A percentile compares a stretch with the other conserved stretches of the same genome.
phyloP scores from a whole-genome alignment of 2,113 vertebrate genomes.

The Thunnus thynnus region DNA sequence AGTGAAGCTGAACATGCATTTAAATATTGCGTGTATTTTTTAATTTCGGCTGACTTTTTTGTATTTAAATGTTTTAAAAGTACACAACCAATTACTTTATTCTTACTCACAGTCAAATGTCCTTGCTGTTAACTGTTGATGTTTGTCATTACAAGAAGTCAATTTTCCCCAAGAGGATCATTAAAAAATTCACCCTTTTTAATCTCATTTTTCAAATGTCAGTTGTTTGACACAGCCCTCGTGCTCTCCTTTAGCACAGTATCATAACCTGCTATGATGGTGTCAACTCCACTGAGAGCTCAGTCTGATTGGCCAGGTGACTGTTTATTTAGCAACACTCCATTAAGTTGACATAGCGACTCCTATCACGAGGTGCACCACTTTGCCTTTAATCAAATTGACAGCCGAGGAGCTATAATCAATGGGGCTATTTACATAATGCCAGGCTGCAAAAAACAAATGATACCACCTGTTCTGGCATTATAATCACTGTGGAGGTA shows the following conservation, averaged over 20 bases:
- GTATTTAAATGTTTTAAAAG: background rate
- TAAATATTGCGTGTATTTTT: background rate
- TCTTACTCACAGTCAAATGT: background rate
- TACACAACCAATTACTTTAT: background rate
- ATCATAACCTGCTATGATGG: conserved; percentile 16
- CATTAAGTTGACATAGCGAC: conserved; percentile 66
- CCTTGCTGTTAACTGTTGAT: background rate
- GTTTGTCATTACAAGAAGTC: background rate
- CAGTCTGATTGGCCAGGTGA: conserved; percentile 47
- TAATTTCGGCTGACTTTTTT: background rate
- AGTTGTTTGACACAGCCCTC: conserved; percentile 1
- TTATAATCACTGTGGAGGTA: background rate
- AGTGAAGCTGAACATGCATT: background rate
- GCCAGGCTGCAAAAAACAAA: conserved; percentile 42
- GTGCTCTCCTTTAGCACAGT: background rate
- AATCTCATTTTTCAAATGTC: background rate
- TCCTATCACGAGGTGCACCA: conserved; percentile 60
- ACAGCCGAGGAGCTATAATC: conserved; percentile 66
- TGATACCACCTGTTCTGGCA: conserved; percentile 52
- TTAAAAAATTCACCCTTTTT: conserved; percentile 19
- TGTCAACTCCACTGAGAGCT: conserved; percentile 39
- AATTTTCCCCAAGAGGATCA: background rate
- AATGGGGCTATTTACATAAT: conserved; percentile 70
- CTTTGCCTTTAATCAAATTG: conserved; percentile 76
- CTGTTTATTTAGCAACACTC: conserved; percentile 73